Percentiles rank a stretch among this genome's conserved stretches.
These are phyloP conservation scores for Harpegnathos saltator DNA, from an alignment of 1,140 invertebrate species.

Conservation along the genomic window DNA sequence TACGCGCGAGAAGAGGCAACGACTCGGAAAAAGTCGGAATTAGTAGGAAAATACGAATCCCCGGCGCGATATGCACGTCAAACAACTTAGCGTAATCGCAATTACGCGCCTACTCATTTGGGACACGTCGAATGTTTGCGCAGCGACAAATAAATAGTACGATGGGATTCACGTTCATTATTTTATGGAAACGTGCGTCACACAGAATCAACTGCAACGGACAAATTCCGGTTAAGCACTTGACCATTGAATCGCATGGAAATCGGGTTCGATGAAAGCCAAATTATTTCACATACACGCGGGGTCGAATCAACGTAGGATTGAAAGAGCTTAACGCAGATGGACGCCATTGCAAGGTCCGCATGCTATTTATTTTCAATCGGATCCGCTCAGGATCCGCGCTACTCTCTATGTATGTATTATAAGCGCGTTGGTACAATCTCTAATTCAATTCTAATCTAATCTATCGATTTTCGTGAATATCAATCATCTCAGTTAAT, in stretches of 20 bases:
- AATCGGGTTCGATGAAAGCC: conserved; percentile 36
- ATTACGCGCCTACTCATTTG: conserved; percentile 11
- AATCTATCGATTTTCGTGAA: conserved; percentile 7
- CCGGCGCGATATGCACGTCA: neutral
- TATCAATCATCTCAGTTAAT: conserved; percentile 19
- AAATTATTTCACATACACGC: conserved; percentile 29
- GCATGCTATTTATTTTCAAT: conserved; percentile 45
- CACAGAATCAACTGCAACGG: neutral
- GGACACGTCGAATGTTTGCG: neutral
- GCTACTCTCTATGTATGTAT: neutral
- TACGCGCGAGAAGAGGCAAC: neutral
- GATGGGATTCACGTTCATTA: neutral
- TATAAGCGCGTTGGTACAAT: neutral
- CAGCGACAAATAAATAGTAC: neutral
- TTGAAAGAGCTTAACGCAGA: conserved; percentile 43
- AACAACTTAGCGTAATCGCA: neutral
- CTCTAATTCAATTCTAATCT: too few species aligned
- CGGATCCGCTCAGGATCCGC: conserved; percentile 3
- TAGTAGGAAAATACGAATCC: neutral
- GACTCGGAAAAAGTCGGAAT: neutral
- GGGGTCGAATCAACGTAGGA: conserved; percentile 6
- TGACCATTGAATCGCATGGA: conserved; percentile 23
- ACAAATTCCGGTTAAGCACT: conserved; percentile 52
- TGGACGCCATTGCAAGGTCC: conserved; percentile 29
- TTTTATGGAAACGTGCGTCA: conserved; percentile 34